These are phyloP conservation scores for Scaptomyza reducta DNA, from an alignment of 2,888 invertebrate species.

Conservation along the genomic window DNA sequence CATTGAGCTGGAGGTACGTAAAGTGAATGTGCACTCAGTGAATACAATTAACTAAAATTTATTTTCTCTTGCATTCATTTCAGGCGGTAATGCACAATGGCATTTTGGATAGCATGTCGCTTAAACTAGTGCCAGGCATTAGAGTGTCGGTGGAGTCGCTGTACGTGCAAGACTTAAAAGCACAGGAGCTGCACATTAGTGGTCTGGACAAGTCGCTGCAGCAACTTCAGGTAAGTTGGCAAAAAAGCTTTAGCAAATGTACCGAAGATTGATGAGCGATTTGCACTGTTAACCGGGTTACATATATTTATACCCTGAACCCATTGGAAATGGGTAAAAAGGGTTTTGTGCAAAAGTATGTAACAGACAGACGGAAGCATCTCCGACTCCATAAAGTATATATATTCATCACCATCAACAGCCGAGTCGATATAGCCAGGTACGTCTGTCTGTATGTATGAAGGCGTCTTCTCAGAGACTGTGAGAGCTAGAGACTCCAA, in stretches of 20 bases:
- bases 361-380: too few relatives aligned
- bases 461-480: too few relatives aligned
- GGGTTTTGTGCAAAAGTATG: too few relatives aligned
- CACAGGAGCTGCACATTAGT: slow-evolving; percentile 84
- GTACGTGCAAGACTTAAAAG: slow-evolving; percentile 72
- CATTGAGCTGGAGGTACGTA: slow-evolving; percentile 82
- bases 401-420: too few relatives aligned
- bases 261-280: slow-evolving; percentile 29
- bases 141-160: slow-evolving; percentile 79
- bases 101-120: slow-evolving; percentile 76
- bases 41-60: slow-evolving; percentile 10
- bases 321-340: too few relatives aligned
- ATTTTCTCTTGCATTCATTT: slow-evolving; percentile 19
- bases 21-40: slow-evolving; percentile 2
- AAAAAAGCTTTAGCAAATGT: slow-evolving; percentile 15
- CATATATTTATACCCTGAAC: too few relatives aligned
- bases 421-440: too few relatives aligned
- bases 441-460: too few relatives aligned
- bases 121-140: slow-evolving; percentile 83
- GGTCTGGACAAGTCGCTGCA: slow-evolving; percentile 86
- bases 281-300: background rate
- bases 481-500: too few relatives aligned
- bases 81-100: slow-evolving; percentile 82
- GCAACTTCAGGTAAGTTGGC: slow-evolving; percentile 84
- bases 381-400: too few relatives aligned